Base-by-base conservation (phyloP, 2,888 invertebrate species). In the Gastracanthus pulcherrimus region DNA sequence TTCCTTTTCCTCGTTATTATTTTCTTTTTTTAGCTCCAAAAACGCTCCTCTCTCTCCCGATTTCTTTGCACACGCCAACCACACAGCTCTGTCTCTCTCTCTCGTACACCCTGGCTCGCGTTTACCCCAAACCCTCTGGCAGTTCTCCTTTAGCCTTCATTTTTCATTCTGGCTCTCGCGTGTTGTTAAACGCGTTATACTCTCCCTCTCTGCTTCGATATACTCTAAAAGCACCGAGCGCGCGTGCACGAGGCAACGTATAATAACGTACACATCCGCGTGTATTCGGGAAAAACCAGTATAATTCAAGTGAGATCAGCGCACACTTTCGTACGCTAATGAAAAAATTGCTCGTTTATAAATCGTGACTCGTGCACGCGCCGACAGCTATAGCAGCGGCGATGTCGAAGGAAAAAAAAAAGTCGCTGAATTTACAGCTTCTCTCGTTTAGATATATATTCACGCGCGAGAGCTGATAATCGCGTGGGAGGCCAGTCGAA, bases 11-110 rank as follows among this genome's bases (percentile, higher is more conserved):
- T 19, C 29, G 11, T 4, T 6, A 1, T 4, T 6, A 2, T 55
- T 23, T 26, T 6, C 2, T 55, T 23, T 26, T 31, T 60, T 45
- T 41, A 1, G 1, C 4, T 38, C 9, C 31, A 45, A n/a, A n/a
- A n/a, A 55, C 55, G 29, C 62, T 51, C 29, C 29, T 64, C 62
- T 76, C 76, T 74, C 45, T 80, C 71, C 23, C 48, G 23, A 70
- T 79, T 48, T 60, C 72, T 48, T 29, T 5, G 5, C 19, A 70
- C 29, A n/a, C 16, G 6, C 48, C 16, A 55, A 7, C 9, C 38
- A 16, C 26, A 23, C 23, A 19, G 48, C 23, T 48, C 11, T n/a
- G n/a, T n/a, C n/a, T n/a, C n/a, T n/a, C n/a, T n/a, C n/a, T n/a
- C n/a, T n/a, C n/a, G n/a, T n/a, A n/a, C n/a, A n/a, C n/a, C n/a